A percentile compares a stretch with the other conserved stretches of the same genome.
These are phyloP conservation scores for Oostethus manadensis DNA, from an alignment of 2,113 vertebrate genomes.

Conservation along the genomic window DNA sequence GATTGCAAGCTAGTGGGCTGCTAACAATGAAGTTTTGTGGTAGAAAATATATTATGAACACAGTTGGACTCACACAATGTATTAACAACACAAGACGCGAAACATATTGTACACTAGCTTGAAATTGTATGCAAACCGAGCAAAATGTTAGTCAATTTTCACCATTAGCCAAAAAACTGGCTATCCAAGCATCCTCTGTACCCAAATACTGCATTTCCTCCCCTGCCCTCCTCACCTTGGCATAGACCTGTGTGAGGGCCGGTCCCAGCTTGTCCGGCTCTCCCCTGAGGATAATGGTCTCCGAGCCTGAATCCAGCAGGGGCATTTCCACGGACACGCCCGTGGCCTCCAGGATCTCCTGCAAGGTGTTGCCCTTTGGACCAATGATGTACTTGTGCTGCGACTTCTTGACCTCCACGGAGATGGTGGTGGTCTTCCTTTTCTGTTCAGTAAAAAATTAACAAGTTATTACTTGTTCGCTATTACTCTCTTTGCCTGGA, in stretches of 20 bases:
- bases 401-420: slow-evolving; percentile 76
- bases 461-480: neutral
- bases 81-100: too few relatives aligned
- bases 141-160: too few relatives aligned
- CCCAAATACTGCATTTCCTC: neutral
- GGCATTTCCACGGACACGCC: slow-evolving; percentile 76
- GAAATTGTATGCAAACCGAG: too few relatives aligned
- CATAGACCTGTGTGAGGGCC: slow-evolving; percentile 73
- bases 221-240: slow-evolving; percentile 62
- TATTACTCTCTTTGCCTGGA: neutral
- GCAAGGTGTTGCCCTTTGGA: slow-evolving; percentile 74
- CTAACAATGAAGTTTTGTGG: too few relatives aligned
- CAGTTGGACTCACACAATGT: too few relatives aligned
- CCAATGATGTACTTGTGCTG: slow-evolving; percentile 78
- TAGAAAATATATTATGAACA: too few relatives aligned
- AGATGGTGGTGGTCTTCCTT: slow-evolving; percentile 75
- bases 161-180: too few relatives aligned
- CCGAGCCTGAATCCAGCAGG: slow-evolving; percentile 68
- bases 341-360: slow-evolving; percentile 76
- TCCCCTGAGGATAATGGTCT: slow-evolving; percentile 74
- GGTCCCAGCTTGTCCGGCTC: slow-evolving; percentile 74
- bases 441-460: slow-evolving; percentile 57
- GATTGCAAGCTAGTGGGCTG: too few relatives aligned
- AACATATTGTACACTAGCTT: too few relatives aligned
- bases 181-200: too few relatives aligned